These are phyloP conservation scores for Tachystola acroxantha DNA, from an alignment of 2,888 invertebrate genomes.

Conservation along the genomic window DNA sequence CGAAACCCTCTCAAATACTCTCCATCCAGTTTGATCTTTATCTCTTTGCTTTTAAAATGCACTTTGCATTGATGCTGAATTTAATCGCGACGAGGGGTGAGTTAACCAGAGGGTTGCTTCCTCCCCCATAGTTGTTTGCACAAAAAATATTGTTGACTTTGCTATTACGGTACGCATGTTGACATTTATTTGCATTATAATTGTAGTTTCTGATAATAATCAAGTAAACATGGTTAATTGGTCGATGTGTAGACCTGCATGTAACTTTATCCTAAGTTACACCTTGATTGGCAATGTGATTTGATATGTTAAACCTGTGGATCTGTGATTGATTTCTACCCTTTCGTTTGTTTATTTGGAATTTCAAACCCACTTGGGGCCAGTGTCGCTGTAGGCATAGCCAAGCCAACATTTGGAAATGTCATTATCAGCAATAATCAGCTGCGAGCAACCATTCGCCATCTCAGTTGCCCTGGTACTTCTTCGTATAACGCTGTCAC, in stretches of 20 bases:
- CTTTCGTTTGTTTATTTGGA: too few species aligned
- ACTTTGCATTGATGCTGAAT: not conserved
- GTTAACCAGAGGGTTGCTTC: constrained; percentile 9
- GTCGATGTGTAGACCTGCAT: not conserved
- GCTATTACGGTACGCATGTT: constrained; percentile 48
- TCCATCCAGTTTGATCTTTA: not conserved
- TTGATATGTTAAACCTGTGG: constrained; percentile 9
- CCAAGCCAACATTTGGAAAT: too few species aligned
- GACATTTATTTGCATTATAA: constrained; percentile 51
- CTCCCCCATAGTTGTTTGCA: constrained; percentile 41
- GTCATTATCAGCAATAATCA: constrained; percentile 10
- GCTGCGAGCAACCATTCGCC: constrained; percentile 10
- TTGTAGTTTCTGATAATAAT: constrained; percentile 28
- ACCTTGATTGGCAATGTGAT: too few species aligned
- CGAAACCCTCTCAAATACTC: not conserved
- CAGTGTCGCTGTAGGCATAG: too few species aligned
- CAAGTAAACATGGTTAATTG: constrained; percentile 19
- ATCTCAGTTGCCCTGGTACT: constrained; percentile 41
- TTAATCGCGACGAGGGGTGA: not conserved
- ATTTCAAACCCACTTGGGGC: too few species aligned
- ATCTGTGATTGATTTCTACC: constrained; percentile 5
- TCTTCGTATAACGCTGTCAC: constrained; percentile 35
- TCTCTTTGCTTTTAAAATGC: not conserved
- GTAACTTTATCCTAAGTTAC: too few species aligned
- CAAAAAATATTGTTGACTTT: constrained; percentile 54